Evolutionary conservation across 2,113 vertebrate species (phyloP), one percentile per base, ranked within the genome.

Genomic region (Synodontis membranacea): DNA sequence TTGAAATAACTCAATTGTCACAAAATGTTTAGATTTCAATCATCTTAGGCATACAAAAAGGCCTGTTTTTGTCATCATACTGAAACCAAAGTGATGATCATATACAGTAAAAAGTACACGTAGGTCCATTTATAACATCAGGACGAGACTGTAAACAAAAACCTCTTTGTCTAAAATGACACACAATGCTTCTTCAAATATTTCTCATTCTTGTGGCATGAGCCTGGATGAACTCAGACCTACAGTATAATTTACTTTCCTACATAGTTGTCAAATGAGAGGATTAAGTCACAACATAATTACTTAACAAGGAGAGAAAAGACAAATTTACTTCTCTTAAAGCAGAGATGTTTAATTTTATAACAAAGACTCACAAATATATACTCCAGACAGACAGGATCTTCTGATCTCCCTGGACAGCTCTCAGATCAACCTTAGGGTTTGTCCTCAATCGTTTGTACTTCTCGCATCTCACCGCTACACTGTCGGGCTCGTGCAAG

Each of bases 241-340:
- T 79, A n/a, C n/a, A n/a, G n/a, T n/a, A 23, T 79, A 79, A 54
- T 79, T 79, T 52, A 54, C n/a, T 54, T 79, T 21, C 15, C 48
- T 21, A 21, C 48, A 79, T 54, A 23, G 75, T 79, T 79, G 31
- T 37, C n/a, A 34, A 79, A 23, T 54, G 52, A 37, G 48, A 76
- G 9, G 48, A 52, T 34, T 79, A 76, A 76, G 28, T 76, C 44
- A 50, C 28, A 19, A 28, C 19, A 76, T 48, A 50, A 76, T 50
- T 31, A 19, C n/a, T 76, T 19, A 52, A 46, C 11, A 1, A 1
- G 70, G 39, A 5, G 23, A 21, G 19, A 21, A 72, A 72, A 72
- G 68, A 70, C 66, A 70, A 39, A 70, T 39, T 68, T 25, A 72
- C 21, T 42, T 28, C 10, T 74, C 39, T 46, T 23, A 23, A 46